Evolutionary conservation across 2,113 vertebrate species (phyloP).

Genomic region (Puntigrus tetrazona): DNA sequence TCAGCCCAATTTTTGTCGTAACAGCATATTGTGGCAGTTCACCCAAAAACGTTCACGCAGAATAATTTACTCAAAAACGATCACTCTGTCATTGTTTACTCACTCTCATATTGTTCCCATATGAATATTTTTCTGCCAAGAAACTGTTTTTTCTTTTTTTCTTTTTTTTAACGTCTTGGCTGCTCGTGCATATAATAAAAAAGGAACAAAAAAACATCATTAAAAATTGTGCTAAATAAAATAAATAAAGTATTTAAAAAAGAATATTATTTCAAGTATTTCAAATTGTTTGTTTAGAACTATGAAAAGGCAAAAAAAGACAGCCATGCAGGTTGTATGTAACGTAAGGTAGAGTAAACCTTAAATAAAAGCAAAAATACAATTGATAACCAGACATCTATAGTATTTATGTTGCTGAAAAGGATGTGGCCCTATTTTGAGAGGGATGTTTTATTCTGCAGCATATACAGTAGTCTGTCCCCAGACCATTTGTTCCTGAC

Average conservation of each 20-base stretch:
- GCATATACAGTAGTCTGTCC: neutral
- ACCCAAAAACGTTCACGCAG: neutral
- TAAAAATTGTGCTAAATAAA: too few relatives aligned
- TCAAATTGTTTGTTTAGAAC: too few relatives aligned
- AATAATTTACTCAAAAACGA: neutral
- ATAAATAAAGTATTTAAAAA: too few relatives aligned
- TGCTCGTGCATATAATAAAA: neutral
- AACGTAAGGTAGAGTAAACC: too few relatives aligned
- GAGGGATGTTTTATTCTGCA: conserved; percentile 28
- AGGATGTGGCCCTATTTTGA: conserved; percentile 40
- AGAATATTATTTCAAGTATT: too few relatives aligned
- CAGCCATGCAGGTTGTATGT: too few relatives aligned
- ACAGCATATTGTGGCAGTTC: neutral
- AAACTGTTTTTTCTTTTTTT: too few relatives aligned
- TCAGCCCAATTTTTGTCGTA: neutral
- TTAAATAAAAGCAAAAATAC: neutral
- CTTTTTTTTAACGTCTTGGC: too few relatives aligned
- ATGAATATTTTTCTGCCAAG: neutral
- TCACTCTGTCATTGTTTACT: neutral
- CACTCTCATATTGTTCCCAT: neutral
- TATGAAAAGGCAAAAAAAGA: too few relatives aligned
- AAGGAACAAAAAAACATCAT: too few relatives aligned
- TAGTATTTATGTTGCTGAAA: neutral
- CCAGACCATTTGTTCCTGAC: neutral
- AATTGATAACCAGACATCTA: neutral